Evolutionary conservation across 2,797 vertebrate genomes (phyloP).

Genomic region (Tokudaia tokunoshimensis): DNA sequence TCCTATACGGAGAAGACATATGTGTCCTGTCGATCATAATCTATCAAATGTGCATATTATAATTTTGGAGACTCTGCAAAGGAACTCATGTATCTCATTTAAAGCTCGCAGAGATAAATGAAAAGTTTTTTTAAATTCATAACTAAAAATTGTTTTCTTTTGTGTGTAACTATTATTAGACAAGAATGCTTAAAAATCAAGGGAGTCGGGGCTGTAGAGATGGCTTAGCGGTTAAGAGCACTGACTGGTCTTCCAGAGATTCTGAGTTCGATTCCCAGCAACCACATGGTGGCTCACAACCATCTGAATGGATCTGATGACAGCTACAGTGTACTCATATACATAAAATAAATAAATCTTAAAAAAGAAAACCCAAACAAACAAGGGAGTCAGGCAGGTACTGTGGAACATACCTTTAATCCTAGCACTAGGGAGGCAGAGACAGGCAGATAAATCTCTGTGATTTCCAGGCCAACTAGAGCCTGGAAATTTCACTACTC

Average conservation of each 20-base stretch:
- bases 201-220: too few relatives aligned
- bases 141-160: slow-evolving; percentile 25
- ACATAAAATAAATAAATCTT: too few relatives aligned
- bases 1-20: background rate
- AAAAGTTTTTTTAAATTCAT: background rate
- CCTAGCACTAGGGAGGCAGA: background rate
- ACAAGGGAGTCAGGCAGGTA: background rate
- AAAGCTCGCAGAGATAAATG: background rate
- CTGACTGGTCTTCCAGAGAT: too few relatives aligned
- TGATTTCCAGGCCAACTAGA: background rate
- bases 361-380: too few relatives aligned
- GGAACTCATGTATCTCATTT: background rate
- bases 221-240: too few relatives aligned
- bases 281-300: too few relatives aligned
- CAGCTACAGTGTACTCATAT: too few relatives aligned
- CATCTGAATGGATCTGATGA: too few relatives aligned
- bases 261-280: too few relatives aligned
- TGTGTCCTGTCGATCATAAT: background rate
- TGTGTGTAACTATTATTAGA: background rate
- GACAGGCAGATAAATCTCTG: background rate
- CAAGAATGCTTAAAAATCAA: background rate
- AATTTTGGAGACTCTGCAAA: slow-evolving; percentile 4
- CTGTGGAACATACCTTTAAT: background rate
- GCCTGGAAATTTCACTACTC: background rate
- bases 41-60: background rate